These are phyloP conservation scores for Oryzias woworae DNA, from an alignment of 2,113 vertebrate species.

Conservation along the genomic window DNA sequence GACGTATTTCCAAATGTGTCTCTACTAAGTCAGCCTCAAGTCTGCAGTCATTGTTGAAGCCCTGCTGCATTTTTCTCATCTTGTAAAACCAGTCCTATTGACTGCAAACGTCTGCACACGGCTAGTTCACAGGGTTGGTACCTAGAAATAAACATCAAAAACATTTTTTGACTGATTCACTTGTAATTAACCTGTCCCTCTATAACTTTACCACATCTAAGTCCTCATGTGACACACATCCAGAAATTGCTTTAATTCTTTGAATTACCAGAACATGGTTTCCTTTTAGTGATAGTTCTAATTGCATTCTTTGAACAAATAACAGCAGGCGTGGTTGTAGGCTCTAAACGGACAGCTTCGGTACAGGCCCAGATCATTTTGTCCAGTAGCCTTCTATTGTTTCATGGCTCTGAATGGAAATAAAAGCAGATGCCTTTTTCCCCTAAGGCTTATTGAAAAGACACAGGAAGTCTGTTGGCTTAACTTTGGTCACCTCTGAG, in stretches of 20 bases:
- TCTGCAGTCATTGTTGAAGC: slow-evolving; percentile 16
- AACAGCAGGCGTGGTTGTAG: slow-evolving; percentile 5
- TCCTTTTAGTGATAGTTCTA: neutral
- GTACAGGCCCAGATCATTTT: slow-evolving; percentile 27
- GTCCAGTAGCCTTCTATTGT: slow-evolving; percentile 51
- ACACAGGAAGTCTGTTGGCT: slow-evolving; percentile 38
- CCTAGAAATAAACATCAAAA: neutral
- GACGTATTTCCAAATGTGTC: no score
- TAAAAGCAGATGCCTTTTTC: slow-evolving; percentile 43
- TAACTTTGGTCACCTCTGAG: slow-evolving; percentile 30
- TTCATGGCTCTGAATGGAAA: slow-evolving; percentile 15
- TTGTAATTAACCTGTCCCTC: no score
- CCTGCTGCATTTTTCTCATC: slow-evolving; percentile 7
- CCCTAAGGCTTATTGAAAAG: slow-evolving; percentile 29
- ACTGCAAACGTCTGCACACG: neutral
- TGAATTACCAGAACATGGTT: slow-evolving; percentile 8
- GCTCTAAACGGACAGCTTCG: slow-evolving; percentile 31
- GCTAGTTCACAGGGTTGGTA: neutral
- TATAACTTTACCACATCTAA: no score
- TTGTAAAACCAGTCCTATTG: slow-evolving; percentile 38
- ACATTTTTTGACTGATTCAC: neutral
- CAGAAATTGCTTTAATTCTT: neutral
- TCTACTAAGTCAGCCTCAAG: neutral
- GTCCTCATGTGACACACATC: slow-evolving; percentile 31
- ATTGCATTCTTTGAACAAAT: neutral